Percentiles rank a stretch among this genome's conserved stretches.
phyloP scores from a whole-genome alignment of 2,113 vertebrate genomes.

The Erpornis zantholeuca region DNA sequence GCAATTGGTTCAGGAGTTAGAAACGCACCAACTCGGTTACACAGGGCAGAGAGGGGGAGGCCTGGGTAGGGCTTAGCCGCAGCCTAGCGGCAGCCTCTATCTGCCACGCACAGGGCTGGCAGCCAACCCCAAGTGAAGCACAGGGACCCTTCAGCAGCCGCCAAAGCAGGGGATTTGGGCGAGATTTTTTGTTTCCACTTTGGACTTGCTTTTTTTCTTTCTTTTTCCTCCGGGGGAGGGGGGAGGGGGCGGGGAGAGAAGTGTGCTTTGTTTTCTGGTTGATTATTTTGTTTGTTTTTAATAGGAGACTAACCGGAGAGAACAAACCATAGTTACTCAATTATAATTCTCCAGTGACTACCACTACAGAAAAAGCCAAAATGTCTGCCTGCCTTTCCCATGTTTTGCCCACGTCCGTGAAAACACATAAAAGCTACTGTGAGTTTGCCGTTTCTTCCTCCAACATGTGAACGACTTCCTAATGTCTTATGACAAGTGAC shows the following conservation, averaged over 20 bases:
- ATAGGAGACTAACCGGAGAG: not conserved
- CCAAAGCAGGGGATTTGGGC: not conserved
- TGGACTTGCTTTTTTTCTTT: too few relatives aligned
- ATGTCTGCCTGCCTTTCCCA: not conserved
- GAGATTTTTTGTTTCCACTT: not conserved
- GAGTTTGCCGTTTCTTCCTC: not conserved
- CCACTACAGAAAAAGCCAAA: not conserved
- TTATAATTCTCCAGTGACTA: too few relatives aligned
- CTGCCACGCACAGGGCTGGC: not conserved
- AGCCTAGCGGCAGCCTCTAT: not conserved
- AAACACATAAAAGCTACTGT: not conserved
- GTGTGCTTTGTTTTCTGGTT: not conserved
- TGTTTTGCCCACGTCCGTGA: accelerated
- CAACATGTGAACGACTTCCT: not conserved
- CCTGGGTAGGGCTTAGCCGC: too few relatives aligned
- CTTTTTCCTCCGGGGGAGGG: too few relatives aligned
- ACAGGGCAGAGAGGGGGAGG: too few relatives aligned
- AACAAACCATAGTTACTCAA: not conserved
- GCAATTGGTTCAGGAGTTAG: accelerated
- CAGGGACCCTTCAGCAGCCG: too few relatives aligned
- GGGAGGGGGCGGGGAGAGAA: too few relatives aligned
- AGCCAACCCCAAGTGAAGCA: accelerated
- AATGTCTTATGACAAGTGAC: too few relatives aligned
- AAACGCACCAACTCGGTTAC: accelerated
- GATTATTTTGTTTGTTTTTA: not conserved